Percentiles rank a stretch among this genome's conserved stretches.
Conservation (phyloP, 2,113 vertebrate genomes). For the Plecotus auritus region DNA sequence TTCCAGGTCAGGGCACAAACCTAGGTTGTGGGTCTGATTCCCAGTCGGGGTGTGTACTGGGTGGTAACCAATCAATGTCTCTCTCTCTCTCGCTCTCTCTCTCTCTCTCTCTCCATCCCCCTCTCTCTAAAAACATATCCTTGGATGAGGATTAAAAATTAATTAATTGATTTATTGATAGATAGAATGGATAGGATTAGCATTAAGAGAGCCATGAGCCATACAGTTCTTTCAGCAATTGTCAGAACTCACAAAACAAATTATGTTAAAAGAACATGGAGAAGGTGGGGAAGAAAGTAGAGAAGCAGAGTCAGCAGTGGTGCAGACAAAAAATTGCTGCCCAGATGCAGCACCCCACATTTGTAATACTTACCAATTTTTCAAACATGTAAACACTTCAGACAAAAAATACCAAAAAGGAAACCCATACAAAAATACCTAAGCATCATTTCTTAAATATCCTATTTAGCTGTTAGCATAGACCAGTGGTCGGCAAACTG, state of each 20-base stretch:
- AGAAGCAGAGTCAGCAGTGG: neutral
- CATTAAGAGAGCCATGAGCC: neutral
- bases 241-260: slow-evolving; percentile 57
- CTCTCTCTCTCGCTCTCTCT: too few species aligned
- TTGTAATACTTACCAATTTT: slow-evolving; percentile 56
- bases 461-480: slow-evolving; percentile 51
- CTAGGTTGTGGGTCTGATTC: too few species aligned
- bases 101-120: too few species aligned
- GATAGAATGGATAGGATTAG: neutral
- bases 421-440: slow-evolving; percentile 21
- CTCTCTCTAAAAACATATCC: too few species aligned
- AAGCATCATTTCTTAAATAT: slow-evolving; percentile 65
- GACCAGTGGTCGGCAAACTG: too few species aligned
- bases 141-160: too few species aligned
- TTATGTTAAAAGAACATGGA: slow-evolving; percentile 25
- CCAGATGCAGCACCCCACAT: neutral
- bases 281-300: neutral
- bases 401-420: slow-evolving; percentile 38
- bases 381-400: slow-evolving; percentile 58
- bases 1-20: too few species aligned
- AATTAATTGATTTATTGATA: too few species aligned
- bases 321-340: slow-evolving; percentile 50
- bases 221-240: slow-evolving; percentile 63
- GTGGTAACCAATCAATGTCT: too few species aligned
- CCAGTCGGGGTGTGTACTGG: too few species aligned